Evolutionary conservation across 2,888 invertebrate genomes (phyloP), one percentile per base, ranked within the genome.

Genomic region (Morpho helenor): DNA sequence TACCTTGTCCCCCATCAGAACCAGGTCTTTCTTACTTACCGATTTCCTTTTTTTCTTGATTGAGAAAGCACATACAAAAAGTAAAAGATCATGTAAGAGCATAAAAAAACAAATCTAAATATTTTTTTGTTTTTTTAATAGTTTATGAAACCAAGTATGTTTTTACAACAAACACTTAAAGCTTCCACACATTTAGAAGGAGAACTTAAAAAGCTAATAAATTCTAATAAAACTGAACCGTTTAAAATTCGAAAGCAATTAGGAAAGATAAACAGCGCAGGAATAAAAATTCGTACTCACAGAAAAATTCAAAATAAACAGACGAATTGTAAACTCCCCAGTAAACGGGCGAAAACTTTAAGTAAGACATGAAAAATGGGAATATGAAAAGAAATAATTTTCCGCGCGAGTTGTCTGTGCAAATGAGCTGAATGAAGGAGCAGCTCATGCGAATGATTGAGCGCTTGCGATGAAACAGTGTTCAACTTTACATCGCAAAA

Each of bases 301-400:
- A 71, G 70, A 68, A 70, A 70, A 70, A 71, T 74, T 55, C 66
- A 82, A 84, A 82, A 78, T 76, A 83, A 85, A 85, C 82, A 82
- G 68, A 76, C 66, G 73, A 71, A 72, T 75, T 68, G 69, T 68
- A 76, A 83, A 77, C 80, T 77, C 79, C 77, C 73, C 73, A 74
- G 74, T 72, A 73, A 70, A 70, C 73, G 68, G 69, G 71, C 68
- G 69, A 76, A 82, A 89, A 87, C 80, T 88, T 88, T 87, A 87
- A 88, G 78, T 82, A 88, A 90, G 89, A 87, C 83, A 84, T 83
- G 85, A 87, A 88, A 89, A 88, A 88, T 87, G 85, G 79, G 80
- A 81, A 83, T 86, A 87, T 87, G 87, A 89, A 90, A 88, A 91
- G 88, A 91, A 91, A 91, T 91, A 87, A 91, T 91, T 91, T 91